Evolutionary conservation across 2,797 vertebrate genomes (phyloP).

Genomic region (Ciconia nigra): DNA sequence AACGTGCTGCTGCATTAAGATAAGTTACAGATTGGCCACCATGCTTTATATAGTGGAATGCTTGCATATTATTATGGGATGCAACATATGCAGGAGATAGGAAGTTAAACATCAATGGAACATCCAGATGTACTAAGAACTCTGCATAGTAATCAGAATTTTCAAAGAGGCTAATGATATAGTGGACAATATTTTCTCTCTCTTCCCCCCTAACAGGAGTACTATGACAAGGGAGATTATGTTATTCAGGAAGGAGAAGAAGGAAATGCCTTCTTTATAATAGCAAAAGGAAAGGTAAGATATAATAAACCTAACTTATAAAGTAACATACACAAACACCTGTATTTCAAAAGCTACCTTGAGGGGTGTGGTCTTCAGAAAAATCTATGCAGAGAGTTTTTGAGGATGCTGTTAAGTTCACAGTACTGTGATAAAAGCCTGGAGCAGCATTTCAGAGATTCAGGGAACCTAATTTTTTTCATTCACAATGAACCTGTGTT

Average conservation of each 20-base stretch:
- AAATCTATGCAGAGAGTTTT: neutral
- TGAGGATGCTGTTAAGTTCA: neutral
- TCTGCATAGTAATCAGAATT: neutral
- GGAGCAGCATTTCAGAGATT: neutral
- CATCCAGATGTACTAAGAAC: neutral
- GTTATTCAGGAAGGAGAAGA: slow-evolving; percentile 92
- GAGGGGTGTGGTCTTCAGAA: neutral
- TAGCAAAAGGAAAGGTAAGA: slow-evolving; percentile 90
- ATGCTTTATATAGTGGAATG: neutral
- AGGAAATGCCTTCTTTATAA: slow-evolving; percentile 94
- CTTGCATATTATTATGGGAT: neutral
- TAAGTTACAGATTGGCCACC: neutral
- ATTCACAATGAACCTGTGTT: neutral
- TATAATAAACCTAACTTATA: neutral
- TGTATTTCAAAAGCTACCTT: neutral
- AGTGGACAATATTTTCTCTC: neutral
- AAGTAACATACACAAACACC: neutral
- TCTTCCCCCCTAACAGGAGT: slow-evolving; percentile 77
- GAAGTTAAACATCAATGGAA: neutral
- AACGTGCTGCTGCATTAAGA: neutral
- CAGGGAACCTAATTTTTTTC: neutral
- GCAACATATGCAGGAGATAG: neutral
- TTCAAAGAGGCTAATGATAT: neutral
- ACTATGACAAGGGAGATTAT: slow-evolving; percentile 88
- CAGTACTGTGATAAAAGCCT: neutral